These are phyloP conservation scores for Dunckerocampus dactyliophorus DNA, from an alignment of 2,113 vertebrate species.

Conservation along the genomic window DNA sequence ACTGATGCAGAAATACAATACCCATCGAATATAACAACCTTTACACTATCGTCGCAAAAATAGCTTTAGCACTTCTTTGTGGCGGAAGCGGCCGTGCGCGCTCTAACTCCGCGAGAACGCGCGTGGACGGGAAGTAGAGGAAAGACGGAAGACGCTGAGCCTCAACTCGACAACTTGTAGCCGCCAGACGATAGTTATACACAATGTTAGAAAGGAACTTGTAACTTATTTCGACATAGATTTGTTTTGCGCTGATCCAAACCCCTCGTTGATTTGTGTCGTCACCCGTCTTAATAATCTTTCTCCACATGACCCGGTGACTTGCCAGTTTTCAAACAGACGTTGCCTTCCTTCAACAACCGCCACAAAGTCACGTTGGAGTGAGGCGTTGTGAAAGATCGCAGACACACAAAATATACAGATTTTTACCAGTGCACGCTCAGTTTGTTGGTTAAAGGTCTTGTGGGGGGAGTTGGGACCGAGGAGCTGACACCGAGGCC, in stretches of 20 bases:
- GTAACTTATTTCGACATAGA: slow-evolving; percentile 1
- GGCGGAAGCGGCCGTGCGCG: slow-evolving; percentile 22
- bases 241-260: slow-evolving; percentile 9
- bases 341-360: slow-evolving; percentile 34
- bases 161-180: slow-evolving; percentile 54
- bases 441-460: not conserved
- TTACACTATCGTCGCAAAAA: too few species aligned
- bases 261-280: slow-evolving; percentile 4
- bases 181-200: slow-evolving; percentile 13
- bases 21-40: too few species aligned
- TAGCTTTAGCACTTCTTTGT: slow-evolving; percentile 25
- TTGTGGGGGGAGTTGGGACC: slow-evolving; percentile 15
- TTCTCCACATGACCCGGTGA: slow-evolving; percentile 27
- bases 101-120: slow-evolving; percentile 26
- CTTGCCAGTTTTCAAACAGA: slow-evolving; percentile 51
- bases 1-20: too few species aligned
- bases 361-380: slow-evolving; percentile 34
- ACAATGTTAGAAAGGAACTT: slow-evolving; percentile 9
- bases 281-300: not conserved
- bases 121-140: slow-evolving; percentile 48
- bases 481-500: slow-evolving; percentile 42
- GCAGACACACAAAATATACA: not conserved
- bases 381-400: not conserved
- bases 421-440: not conserved
- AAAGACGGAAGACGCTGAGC: slow-evolving; percentile 46